Evolutionary conservation across 1,140 invertebrate genomes (phyloP).

Genomic region (Meloidogyne chitwoodi): DNA sequence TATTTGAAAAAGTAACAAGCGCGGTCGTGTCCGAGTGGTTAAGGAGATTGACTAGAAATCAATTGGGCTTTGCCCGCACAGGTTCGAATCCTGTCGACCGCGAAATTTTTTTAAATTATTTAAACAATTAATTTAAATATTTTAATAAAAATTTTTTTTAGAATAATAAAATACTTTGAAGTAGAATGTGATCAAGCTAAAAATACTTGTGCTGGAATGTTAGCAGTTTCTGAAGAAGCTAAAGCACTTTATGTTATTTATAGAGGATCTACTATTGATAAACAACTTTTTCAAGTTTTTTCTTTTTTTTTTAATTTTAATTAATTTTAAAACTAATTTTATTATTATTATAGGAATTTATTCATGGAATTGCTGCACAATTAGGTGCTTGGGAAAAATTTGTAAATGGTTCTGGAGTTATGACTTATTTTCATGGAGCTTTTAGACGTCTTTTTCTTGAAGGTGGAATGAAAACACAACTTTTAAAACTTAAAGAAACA

Average conservation of each 20-base stretch:
- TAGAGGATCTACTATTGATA: conserved; percentile 52
- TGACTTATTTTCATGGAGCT: conserved; percentile 57
- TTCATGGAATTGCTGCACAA: conserved; percentile 58
- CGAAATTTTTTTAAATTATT: conserved; percentile 33
- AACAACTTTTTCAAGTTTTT: conserved; percentile 46
- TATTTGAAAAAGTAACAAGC: background rate
- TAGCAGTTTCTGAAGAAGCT: conserved; percentile 59
- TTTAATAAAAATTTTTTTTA: conserved; percentile 23
- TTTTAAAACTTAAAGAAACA: conserved; percentile 50
- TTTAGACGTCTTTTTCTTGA: conserved; percentile 53
- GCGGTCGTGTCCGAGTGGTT: conserved; percentile 37
- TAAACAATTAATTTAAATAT: background rate
- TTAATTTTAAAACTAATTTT: background rate
- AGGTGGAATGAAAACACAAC: conserved; percentile 55
- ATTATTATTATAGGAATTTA: conserved; percentile 41
- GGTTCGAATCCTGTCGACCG: conserved; percentile 53
- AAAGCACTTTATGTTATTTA: conserved; percentile 59
- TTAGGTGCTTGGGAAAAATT: conserved; percentile 60
- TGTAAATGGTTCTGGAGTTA: conserved; percentile 54
- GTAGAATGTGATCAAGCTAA: conserved; percentile 54
- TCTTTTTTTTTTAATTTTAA: background rate
- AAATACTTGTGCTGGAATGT: conserved; percentile 54
- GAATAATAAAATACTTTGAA: conserved; percentile 52
- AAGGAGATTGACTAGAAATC: conserved; percentile 42
- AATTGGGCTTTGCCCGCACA: conserved; percentile 44